These are phyloP conservation scores for Drosophila birchii DNA, from an alignment of 2,888 invertebrate genomes.

Conservation along the genomic window DNA sequence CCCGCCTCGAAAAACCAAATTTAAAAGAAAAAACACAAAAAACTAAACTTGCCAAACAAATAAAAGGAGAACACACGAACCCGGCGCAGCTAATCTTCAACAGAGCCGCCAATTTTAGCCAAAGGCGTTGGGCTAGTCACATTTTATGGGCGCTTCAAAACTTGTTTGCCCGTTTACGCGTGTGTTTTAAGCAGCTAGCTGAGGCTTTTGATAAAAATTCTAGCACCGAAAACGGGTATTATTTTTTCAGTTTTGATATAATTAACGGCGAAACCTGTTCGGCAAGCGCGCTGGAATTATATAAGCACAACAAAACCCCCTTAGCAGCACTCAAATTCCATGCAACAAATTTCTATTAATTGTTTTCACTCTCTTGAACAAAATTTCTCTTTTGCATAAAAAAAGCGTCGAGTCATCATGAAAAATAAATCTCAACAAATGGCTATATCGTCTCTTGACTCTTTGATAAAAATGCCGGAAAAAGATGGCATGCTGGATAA, in stretches of 20 bases:
- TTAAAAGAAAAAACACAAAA: neutral
- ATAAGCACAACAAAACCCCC: conserved; percentile 35
- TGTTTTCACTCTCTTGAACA: conserved; percentile 10
- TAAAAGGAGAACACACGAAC: conserved; percentile 8
- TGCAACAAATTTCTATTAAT: conserved; percentile 20
- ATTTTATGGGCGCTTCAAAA: conserved; percentile 54
- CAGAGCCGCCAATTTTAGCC: conserved; percentile 22
- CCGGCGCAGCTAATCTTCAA: conserved; percentile 21
- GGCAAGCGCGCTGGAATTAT: conserved; percentile 19
- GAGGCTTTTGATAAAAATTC: conserved; percentile 49
- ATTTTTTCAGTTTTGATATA: conserved; percentile 25
- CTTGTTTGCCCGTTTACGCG: conserved; percentile 56
- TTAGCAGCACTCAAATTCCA: neutral
- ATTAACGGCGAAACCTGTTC: conserved; percentile 45
- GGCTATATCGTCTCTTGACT: neutral
- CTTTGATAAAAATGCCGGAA: conserved; percentile 6
- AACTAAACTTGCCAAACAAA: neutral
- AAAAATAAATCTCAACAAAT: conserved; percentile 2
- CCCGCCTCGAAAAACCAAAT: conserved; percentile 9
- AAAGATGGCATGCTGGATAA: neutral
- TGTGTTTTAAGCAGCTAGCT: conserved; percentile 23
- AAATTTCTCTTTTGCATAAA: conserved; percentile 26
- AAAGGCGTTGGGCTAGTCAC: conserved; percentile 39
- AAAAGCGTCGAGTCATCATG: conserved; percentile 24
- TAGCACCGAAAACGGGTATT: conserved; percentile 39